Evolutionary conservation across 2,113 vertebrate genomes (phyloP).

Genomic region (Urocynchramus pylzowi): DNA sequence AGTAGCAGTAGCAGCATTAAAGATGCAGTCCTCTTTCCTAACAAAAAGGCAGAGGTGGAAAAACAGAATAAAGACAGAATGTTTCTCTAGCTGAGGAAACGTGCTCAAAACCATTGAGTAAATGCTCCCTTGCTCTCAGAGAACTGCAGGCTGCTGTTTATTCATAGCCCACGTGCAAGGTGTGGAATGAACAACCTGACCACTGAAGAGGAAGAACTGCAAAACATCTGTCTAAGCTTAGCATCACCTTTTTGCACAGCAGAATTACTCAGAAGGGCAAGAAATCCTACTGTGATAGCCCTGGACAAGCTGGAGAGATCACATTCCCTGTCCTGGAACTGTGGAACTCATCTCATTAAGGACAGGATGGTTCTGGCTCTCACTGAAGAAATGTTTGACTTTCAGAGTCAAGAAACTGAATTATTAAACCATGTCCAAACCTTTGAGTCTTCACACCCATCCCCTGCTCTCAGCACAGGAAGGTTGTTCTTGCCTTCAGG

Average conservation of each 20-base stretch:
- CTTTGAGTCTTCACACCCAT: background rate
- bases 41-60: background rate
- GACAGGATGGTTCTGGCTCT: background rate
- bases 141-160: background rate
- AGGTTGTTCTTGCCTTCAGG: background rate
- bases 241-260: background rate
- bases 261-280: background rate
- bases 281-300: background rate
- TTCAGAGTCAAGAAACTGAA: background rate
- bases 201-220: background rate
- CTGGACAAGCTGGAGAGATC: background rate
- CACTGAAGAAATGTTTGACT: background rate
- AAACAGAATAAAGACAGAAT: background rate
- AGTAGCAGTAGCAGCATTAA: constrained; percentile 38
- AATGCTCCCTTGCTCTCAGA: background rate
- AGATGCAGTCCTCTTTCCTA: background rate
- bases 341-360: background rate
- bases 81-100: background rate
- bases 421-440: background rate
- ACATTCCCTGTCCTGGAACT: background rate
- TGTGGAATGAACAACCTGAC: background rate
- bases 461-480: background rate
- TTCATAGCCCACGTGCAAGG: background rate
- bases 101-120: background rate
- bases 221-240: background rate